phyloP scores from a whole-genome alignment of 2,888 invertebrate species.

The Keiferia lycopersicella region DNA sequence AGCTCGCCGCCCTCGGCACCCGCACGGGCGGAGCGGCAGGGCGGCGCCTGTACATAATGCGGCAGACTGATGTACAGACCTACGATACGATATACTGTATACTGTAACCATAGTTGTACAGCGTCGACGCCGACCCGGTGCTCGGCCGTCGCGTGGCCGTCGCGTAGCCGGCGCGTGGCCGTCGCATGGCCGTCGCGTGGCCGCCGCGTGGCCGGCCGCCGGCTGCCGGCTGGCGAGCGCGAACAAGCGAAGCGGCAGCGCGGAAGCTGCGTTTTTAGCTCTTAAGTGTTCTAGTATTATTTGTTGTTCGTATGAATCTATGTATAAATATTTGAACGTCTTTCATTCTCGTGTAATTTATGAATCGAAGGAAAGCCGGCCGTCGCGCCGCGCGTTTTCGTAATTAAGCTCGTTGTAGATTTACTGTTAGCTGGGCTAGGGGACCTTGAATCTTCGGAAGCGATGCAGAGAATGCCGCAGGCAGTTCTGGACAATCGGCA shows the following conservation, averaged over 20 bases:
- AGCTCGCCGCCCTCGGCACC: slow-evolving; percentile 52
- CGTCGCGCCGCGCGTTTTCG: slow-evolving; percentile 64
- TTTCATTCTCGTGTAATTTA: slow-evolving; percentile 80
- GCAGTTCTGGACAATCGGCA: slow-evolving; percentile 81
- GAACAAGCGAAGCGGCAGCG: slow-evolving; percentile 49
- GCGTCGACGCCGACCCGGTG: slow-evolving; percentile 68
- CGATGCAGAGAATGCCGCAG: slow-evolving; percentile 71
- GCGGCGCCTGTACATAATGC: slow-evolving; percentile 66
- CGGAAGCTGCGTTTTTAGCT: slow-evolving; percentile 68
- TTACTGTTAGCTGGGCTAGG: slow-evolving; percentile 81
- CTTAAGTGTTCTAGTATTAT: slow-evolving; percentile 81
- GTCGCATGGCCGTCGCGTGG: slow-evolving; percentile 36
- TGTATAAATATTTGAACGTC: slow-evolving; percentile 81
- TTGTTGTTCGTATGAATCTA: slow-evolving; percentile 81
- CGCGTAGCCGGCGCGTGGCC: slow-evolving; percentile 29
- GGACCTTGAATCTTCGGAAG: slow-evolving; percentile 79
- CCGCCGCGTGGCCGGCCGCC: slow-evolving; percentile 32
- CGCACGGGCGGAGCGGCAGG: slow-evolving; percentile 40
- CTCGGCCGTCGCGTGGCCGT: slow-evolving; percentile 65
- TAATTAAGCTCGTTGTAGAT: slow-evolving; percentile 79
- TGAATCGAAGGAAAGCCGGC: slow-evolving; percentile 73
- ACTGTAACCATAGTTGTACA: slow-evolving; percentile 72
- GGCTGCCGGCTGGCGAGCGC: no score
- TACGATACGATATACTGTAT: slow-evolving; percentile 59
- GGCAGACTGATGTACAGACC: slow-evolving; percentile 75